A percentile compares a stretch with the other conserved stretches of the same genome.
phyloP scores from a whole-genome alignment of 2,113 vertebrate species.

The Isichthys henryi region DNA sequence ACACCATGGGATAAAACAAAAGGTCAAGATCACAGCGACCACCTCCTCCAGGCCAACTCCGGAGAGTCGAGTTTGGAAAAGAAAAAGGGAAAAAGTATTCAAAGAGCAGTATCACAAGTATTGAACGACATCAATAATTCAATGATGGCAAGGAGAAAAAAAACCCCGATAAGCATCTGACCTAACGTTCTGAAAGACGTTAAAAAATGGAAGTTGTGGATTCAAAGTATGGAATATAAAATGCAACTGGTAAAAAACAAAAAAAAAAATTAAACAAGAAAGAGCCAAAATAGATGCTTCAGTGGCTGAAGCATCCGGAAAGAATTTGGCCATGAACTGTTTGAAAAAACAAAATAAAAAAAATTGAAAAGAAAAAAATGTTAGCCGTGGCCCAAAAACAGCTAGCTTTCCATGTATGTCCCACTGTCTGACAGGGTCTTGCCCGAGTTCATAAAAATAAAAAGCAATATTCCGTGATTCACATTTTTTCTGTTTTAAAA shows the following conservation, averaged over 20 bases:
- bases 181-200: slow-evolving; percentile 71
- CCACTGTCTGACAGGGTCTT: slow-evolving; percentile 58
- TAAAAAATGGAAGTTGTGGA: slow-evolving; percentile 92
- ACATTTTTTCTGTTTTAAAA: slow-evolving; percentile 17
- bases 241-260: slow-evolving; percentile 89
- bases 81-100: slow-evolving; percentile 52
- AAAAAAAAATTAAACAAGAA: slow-evolving; percentile 78
- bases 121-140: slow-evolving; percentile 65
- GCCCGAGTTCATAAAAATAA: slow-evolving; percentile 46
- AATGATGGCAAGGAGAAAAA: slow-evolving; percentile 75
- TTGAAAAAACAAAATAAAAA: slow-evolving; percentile 54
- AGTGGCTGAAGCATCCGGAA: slow-evolving; percentile 80
- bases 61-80: slow-evolving; percentile 46
- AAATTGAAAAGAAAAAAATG: slow-evolving; percentile 37
- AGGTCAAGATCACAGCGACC: slow-evolving; percentile 77
- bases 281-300: slow-evolving; percentile 94
- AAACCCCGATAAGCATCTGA: slow-evolving; percentile 68
- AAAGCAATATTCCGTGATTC: slow-evolving; percentile 18
- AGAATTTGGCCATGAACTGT: slow-evolving; percentile 64
- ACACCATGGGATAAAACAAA: slow-evolving; percentile 94
- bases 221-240: slow-evolving; percentile 89
- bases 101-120: slow-evolving; percentile 69
- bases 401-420: slow-evolving; percentile 45
- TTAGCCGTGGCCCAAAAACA: slow-evolving; percentile 48
- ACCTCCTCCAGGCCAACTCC: slow-evolving; percentile 58